Percentiles rank a stretch among this genome's conserved stretches.
Conservation (phyloP, 2,113 vertebrate genomes). For the Sigmodon hispidus region DNA sequence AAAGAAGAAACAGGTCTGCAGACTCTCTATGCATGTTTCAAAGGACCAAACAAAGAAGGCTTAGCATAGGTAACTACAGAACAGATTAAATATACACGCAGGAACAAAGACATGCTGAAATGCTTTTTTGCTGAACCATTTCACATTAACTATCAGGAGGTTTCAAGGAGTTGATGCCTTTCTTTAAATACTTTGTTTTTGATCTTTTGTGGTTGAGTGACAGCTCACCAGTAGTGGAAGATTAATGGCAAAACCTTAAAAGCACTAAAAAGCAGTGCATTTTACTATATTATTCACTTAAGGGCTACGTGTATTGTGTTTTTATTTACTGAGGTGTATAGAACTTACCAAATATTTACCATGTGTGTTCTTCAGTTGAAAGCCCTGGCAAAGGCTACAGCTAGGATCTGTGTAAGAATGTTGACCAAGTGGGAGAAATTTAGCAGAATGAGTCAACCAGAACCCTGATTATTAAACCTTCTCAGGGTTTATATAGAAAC, state of each 20-base stretch:
- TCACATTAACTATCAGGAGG: not conserved
- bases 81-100: not conserved
- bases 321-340: slow-evolving; percentile 57
- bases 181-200: slow-evolving; percentile 32
- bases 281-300: slow-evolving; percentile 35
- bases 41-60: not conserved
- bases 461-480: slow-evolving; percentile 59
- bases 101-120: not conserved
- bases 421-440: slow-evolving; percentile 60
- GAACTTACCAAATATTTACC: slow-evolving; percentile 56
- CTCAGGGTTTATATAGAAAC: slow-evolving; percentile 53
- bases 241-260: slow-evolving; percentile 28
- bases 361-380: not conserved
- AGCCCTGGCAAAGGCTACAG: not conserved
- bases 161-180: slow-evolving; percentile 3
- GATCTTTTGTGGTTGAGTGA: not conserved
- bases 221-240: not conserved
- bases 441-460: slow-evolving; percentile 30
- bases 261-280: not conserved
- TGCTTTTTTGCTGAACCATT: not conserved
- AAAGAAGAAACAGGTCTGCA: not conserved
- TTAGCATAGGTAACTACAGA: not conserved
- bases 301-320: slow-evolving; percentile 36
- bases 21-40: not conserved
- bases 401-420: slow-evolving; percentile 39